These are phyloP conservation scores for Thymelicus lineola DNA, from an alignment of 2,888 invertebrate species.

Conservation along the genomic window DNA sequence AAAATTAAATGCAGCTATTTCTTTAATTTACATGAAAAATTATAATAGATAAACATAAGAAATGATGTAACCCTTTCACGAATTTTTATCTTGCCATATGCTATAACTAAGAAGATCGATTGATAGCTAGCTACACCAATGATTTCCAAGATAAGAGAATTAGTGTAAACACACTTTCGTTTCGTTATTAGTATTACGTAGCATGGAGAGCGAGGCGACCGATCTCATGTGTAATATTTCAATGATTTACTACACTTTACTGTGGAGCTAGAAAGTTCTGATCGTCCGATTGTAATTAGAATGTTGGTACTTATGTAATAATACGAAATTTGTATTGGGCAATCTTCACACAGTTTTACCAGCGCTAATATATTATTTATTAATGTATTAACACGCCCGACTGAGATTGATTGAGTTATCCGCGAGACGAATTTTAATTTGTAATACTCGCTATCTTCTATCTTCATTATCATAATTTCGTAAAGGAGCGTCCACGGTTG, in stretches of 20 bases:
- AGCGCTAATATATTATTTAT: slow-evolving; percentile 3
- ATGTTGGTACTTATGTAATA: slow-evolving; percentile 29
- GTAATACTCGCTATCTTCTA: not conserved
- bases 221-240: slow-evolving; percentile 35
- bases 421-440: not conserved
- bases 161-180: slow-evolving; percentile 38
- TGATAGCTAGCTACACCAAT: slow-evolving; percentile 23
- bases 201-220: slow-evolving; percentile 30
- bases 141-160: slow-evolving; percentile 33
- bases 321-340: slow-evolving; percentile 16
- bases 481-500: not conserved
- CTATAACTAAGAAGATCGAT: slow-evolving; percentile 14
- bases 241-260: slow-evolving; percentile 34
- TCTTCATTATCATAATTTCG: slow-evolving; percentile 14
- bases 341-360: slow-evolving; percentile 1
- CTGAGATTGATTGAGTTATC: slow-evolving; percentile 16
- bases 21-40: not conserved
- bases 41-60: not conserved
- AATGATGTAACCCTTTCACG: slow-evolving; percentile 3
- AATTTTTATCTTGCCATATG: not conserved
- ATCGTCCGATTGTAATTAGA: slow-evolving; percentile 41
- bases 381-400: not conserved
- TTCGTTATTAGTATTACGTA: slow-evolving; percentile 34
- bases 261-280: slow-evolving; percentile 42
- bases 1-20: not conserved